Evolutionary conservation across 2,113 vertebrate genomes (phyloP), one percentile per base, ranked within the genome.

Genomic region (Sceloporus undulatus): DNA sequence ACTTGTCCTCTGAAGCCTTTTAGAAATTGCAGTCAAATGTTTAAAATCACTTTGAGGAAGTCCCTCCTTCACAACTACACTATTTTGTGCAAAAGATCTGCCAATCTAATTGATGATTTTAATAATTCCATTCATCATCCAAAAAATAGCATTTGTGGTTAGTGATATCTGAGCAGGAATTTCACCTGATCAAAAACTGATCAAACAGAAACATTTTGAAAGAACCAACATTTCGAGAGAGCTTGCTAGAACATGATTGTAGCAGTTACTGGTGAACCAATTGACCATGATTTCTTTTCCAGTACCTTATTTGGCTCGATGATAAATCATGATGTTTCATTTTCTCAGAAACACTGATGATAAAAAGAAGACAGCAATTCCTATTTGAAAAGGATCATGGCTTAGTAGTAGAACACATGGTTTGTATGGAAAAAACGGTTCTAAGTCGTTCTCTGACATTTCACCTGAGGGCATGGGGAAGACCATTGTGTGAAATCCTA

Each of bases 11-110:
- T 71, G 9, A 42, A 75, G 84, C 1, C 59, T 1, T 0, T 80
- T 81, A 38, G 19, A 9, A 83, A 68, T 0, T 4, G 27, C 0
- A 23, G 23, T 42, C 0, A 5, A 52, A 65, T 13, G 74, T 83
- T 88, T 79, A 48, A 81, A 85, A 89, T 85, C 77, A 19, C 7
- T 76, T 16, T 85, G 11, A 1, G 0, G 29, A 76, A 68, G 54
- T 56, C 84, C 66, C n/a, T 0, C 34, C 83, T 85, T 82, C 9
- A 85, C 66, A 10, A 73, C 66, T n/a, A 62, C 42, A 40, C 42
- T 79, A 88, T 38, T 89, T 85, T 29, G 0, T 73, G 85, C 27
- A 38, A 84, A 92, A 86, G 2, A n/a, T 84, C 1, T 90, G 70
- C 0, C 0, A 81, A 7, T 75, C 91, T 91, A 85, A 91, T 80